Percentiles rank a stretch among this genome's conserved stretches.
These are phyloP conservation scores for Actenoides lindsayi DNA, from an alignment of 2,113 vertebrate genomes.

Conservation along the genomic window DNA sequence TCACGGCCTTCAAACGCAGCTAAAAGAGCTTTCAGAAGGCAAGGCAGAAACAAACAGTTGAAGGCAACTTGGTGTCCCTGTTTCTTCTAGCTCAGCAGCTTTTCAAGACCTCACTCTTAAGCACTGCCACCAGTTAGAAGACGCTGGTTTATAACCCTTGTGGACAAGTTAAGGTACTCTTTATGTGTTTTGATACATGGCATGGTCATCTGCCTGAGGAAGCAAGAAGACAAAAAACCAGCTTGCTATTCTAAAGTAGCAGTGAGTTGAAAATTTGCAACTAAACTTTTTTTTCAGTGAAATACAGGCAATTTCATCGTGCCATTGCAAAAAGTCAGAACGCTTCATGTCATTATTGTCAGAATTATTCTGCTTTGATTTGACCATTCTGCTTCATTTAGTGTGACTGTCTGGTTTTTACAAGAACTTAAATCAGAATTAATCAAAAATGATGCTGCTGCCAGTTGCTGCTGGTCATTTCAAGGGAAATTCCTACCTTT, in stretches of 20 bases:
- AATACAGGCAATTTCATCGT: not conserved
- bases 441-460: not conserved
- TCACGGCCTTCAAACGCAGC: slow-evolving; percentile 37
- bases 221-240: not conserved
- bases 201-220: not conserved
- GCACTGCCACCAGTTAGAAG: not conserved
- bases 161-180: not conserved
- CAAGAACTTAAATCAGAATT: not conserved
- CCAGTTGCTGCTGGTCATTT: not conserved
- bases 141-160: not conserved
- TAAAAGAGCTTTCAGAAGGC: slow-evolving; percentile 7
- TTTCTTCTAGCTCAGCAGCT: slow-evolving; percentile 25
- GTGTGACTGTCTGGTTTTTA: not conserved
- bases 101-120: not conserved
- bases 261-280: not conserved
- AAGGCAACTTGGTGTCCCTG: not conserved
- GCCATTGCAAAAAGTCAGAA: not conserved
- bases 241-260: not conserved
- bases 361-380: not conserved
- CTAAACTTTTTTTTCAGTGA: not conserved
- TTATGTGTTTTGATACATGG: not conserved
- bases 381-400: slow-evolving; percentile 4
- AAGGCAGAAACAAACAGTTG: slow-evolving; percentile 14
- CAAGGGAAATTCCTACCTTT: not conserved
- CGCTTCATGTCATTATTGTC: not conserved